Base-by-base conservation (phyloP, 30 jellyfish, hydroid and myxozoan genomes). In the Clytia hemisphaerica region DNA sequence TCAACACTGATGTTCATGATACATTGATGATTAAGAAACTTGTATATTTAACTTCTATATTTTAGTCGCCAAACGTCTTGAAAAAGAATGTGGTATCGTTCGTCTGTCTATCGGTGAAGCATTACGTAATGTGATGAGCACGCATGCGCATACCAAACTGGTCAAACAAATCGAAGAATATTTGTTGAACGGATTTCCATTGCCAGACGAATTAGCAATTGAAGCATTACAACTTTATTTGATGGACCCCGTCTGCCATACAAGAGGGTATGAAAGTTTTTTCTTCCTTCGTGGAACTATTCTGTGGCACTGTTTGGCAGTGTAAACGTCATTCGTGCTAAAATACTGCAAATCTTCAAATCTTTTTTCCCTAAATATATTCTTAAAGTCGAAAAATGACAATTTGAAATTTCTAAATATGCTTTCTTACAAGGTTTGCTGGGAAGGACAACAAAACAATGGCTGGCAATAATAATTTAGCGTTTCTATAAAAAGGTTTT, bases 71-170 rank as follows among this genome's bases (percentile, higher is more conserved):
- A 88, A 81, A 25, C 93, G 97, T 21, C 77, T 88, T 58, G 86
- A 54, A 16, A 74, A 81, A 53, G 97, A 88, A 35, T 77, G 63
- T 64, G 95, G 97, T 21, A 69, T 81, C 10, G 83, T 75, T 33
- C 97, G 97, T 38, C 36, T 88, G 46, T 88, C 97, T 4, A 89
- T 89, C 44, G 97, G 97, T 6, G 95, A 88, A 34, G 97, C 95
- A 1, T 37, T 88, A 19, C 84, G 97, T 5, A 72, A 50, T 28
- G 78, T 88, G 32, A 45, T 83, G 24, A 32, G 47, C 4, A 45
- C 72, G 28, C 94, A 80, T 36, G 68, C 73, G 55, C 36, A 61
- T 6, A 67, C 93, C 0, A 72, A 67, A 12, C 95, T 88, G 10
- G 94, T 93, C 1, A 62, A 64, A 24, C 82, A 75, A 60, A 80